These are phyloP conservation scores for Lonchura striata DNA, from an alignment of 2,113 vertebrate genomes.

Conservation along the genomic window DNA sequence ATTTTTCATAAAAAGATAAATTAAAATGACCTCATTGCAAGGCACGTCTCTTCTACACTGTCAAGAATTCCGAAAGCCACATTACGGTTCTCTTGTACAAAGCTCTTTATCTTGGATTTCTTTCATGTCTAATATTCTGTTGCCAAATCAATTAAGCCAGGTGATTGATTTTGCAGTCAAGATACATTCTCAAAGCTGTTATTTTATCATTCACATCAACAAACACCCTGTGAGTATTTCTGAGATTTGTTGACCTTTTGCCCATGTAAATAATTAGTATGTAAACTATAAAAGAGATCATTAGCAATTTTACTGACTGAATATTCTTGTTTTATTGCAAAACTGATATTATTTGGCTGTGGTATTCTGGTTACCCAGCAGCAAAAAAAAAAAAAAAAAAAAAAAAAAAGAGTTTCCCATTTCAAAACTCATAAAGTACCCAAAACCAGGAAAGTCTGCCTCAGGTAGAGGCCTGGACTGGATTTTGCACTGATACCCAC, in stretches of 20 bases:
- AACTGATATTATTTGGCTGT: neutral
- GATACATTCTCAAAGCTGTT: neutral
- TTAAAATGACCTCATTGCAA: neutral
- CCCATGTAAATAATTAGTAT: neutral
- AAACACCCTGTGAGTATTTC: neutral
- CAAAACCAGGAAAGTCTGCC: neutral
- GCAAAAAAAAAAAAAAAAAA: neutral
- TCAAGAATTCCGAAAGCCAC: neutral
- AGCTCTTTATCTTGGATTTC: neutral
- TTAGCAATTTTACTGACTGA: neutral
- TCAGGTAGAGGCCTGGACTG: neutral
- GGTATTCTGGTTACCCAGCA: neutral
- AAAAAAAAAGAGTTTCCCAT: neutral
- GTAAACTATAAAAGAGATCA: neutral
- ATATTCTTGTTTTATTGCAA: neutral
- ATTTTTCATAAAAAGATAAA: neutral
- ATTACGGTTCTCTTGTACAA: neutral
- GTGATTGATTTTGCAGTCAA: neutral
- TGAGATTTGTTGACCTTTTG: neutral
- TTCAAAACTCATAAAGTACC: neutral
- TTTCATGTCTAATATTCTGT: neutral
- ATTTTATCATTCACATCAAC: neutral
- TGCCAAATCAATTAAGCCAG: conserved; percentile 3
- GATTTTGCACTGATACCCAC: neutral
- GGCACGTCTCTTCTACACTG: neutral